Conservation (phyloP, 2,113 vertebrate genomes). For the Romanogobio albipinnatus region DNA sequence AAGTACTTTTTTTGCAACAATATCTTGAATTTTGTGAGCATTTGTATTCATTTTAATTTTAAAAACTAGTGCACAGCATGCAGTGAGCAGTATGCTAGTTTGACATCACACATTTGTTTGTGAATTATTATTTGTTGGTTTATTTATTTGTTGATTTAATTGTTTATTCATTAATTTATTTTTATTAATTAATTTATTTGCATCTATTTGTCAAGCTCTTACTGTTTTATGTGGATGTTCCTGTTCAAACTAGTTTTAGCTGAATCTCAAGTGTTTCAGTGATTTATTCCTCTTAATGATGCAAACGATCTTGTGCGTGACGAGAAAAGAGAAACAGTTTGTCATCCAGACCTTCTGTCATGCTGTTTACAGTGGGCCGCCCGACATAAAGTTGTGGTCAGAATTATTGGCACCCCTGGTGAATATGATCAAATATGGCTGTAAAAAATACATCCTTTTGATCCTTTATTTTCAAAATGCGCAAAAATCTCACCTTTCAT, state of each 20-base stretch:
- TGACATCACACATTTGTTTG: background rate
- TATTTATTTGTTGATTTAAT: background rate
- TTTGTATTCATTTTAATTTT: too few species aligned
- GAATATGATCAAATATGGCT: too few species aligned
- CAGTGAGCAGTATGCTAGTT: background rate
- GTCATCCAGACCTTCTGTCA: background rate
- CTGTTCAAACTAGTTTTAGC: background rate
- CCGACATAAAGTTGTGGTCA: background rate
- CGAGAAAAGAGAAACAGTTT: background rate
- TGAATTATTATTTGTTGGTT: background rate
- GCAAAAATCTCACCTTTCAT: too few species aligned
- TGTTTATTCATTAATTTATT: too few species aligned
- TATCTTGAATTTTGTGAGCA: too few species aligned
- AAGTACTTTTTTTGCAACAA: too few species aligned
- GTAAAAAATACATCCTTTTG: too few species aligned
- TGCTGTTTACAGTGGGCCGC: background rate
- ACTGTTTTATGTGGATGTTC: background rate
- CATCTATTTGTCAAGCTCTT: background rate
- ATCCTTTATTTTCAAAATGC: too few species aligned
- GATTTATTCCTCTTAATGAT: background rate
- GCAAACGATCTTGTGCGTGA: too few species aligned
- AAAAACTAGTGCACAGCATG: background rate
- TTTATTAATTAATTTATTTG: background rate
- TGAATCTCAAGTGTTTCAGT: background rate
- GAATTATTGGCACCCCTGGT: too few species aligned